These are phyloP conservation scores for Chymomyza procnemis DNA, from an alignment of 2,888 invertebrate genomes.

Conservation along the genomic window DNA sequence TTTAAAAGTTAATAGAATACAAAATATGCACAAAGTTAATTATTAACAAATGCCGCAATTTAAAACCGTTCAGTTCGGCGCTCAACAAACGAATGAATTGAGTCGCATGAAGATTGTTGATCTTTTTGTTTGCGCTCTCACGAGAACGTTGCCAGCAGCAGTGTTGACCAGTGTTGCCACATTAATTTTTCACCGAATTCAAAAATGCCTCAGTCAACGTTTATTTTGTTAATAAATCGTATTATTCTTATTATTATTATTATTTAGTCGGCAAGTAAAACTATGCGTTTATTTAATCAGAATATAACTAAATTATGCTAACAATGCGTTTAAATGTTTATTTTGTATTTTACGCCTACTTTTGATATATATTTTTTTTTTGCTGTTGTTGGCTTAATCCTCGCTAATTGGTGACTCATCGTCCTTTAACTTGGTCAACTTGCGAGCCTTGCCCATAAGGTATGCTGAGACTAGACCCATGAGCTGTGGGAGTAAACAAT, in stretches of 20 bases:
- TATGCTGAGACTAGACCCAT: conserved; percentile 48
- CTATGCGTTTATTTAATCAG: conserved; percentile 37
- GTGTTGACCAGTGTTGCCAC: background rate
- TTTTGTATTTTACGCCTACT: background rate
- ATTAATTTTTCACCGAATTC: background rate
- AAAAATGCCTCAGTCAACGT: background rate
- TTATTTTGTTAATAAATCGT: background rate
- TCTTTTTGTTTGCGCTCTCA: no score
- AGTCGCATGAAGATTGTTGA: no score
- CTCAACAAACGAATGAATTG: conserved; percentile 21
- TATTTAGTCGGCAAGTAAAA: conserved; percentile 26
- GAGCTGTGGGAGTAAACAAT: conserved; percentile 29
- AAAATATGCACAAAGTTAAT: background rate
- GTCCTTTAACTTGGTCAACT: conserved; percentile 54
- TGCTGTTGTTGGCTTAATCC: conserved; percentile 25
- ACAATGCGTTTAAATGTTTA: background rate
- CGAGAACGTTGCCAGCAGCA: background rate
- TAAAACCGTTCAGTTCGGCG: conserved; percentile 10
- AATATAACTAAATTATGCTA: conserved; percentile 4
- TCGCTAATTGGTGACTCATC: conserved; percentile 59
- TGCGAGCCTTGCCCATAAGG: conserved; percentile 59
- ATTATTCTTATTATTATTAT: background rate
- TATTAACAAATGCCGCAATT: background rate
- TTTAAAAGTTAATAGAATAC: background rate
- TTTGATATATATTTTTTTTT: background rate